phyloP scores from a whole-genome alignment of 2,113 vertebrate genomes.

The Passer domesticus region DNA sequence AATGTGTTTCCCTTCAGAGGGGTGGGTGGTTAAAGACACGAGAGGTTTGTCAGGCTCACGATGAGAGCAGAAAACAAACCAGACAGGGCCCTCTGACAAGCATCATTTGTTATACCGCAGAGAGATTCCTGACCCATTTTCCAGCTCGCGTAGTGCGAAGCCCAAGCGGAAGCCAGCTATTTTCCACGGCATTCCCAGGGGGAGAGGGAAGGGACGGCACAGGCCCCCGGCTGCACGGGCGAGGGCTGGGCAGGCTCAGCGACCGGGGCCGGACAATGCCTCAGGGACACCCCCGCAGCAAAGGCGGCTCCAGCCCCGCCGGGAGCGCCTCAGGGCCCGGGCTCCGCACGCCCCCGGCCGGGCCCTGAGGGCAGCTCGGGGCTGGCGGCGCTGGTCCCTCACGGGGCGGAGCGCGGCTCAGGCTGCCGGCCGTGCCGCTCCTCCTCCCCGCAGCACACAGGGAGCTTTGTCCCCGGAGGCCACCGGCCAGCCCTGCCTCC shows the following conservation, averaged over 20 bases:
- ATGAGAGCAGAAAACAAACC: neutral
- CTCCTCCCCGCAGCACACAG: neutral
- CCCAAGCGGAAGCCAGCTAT: neutral
- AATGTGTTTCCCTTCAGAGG: neutral
- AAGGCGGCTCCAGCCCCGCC: neutral
- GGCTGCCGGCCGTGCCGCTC: neutral
- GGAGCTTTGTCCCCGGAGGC: neutral
- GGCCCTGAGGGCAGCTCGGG: neutral
- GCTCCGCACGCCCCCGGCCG: neutral
- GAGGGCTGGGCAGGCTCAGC: accelerated
- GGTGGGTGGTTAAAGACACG: neutral
- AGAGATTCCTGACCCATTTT: constrained; percentile 2
- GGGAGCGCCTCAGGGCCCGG: neutral
- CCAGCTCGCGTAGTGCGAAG: neutral
- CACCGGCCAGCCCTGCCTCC: accelerated
- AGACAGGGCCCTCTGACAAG: neutral
- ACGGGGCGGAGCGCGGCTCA: neutral
- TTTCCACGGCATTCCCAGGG: neutral
- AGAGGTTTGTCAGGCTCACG: neutral
- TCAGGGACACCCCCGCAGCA: neutral
- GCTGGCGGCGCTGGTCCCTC: neutral
- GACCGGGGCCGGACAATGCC: neutral
- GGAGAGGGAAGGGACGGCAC: neutral
- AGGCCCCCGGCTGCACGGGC: neutral
- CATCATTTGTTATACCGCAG: neutral